Evolutionary conservation across 2,888 invertebrate species (phyloP).

Genomic region (Oscheius myriophilus): DNA sequence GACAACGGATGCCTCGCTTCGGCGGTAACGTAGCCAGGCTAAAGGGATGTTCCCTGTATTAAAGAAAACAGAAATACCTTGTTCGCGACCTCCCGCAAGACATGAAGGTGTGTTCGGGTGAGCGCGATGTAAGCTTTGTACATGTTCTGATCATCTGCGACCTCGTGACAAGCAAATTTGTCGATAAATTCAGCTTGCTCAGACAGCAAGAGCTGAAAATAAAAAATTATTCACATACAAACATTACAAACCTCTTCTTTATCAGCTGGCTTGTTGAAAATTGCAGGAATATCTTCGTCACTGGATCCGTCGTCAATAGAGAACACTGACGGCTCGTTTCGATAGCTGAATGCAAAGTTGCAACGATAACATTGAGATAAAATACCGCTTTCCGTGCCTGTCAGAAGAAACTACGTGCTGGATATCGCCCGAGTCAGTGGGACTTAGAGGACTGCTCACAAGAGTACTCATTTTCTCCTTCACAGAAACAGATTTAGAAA

Average conservation of each 20-base stretch:
- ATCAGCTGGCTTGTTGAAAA: slow-evolving; percentile 29
- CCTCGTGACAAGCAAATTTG: slow-evolving; percentile 90
- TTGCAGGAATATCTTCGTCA: slow-evolving; percentile 36
- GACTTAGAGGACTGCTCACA: slow-evolving; percentile 5
- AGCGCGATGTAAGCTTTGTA: slow-evolving; percentile 57
- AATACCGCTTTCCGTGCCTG: slow-evolving; percentile 78
- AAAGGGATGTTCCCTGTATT: slow-evolving; percentile 2
- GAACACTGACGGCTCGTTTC: slow-evolving; percentile 43
- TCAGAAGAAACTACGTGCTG: slow-evolving; percentile 84
- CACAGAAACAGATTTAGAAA: slow-evolving; percentile 88
- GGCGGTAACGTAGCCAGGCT: slow-evolving; percentile 81
- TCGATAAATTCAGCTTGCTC: slow-evolving; percentile 83
- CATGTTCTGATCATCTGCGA: slow-evolving; percentile 75
- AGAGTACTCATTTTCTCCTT: slow-evolving; percentile 71
- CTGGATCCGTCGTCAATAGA: slow-evolving; percentile 49
- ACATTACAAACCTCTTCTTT: slow-evolving; percentile 44
- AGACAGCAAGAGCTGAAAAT: slow-evolving; percentile 42
- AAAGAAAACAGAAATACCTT: slow-evolving; percentile 22
- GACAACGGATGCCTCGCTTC: slow-evolving; percentile 87
- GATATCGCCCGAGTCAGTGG: background rate
- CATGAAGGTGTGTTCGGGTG: slow-evolving; percentile 63
- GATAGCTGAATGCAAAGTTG: slow-evolving; percentile 22
- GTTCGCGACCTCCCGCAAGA: slow-evolving; percentile 54
- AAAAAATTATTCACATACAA: no score
- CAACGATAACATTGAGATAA: background rate